These are phyloP conservation scores for Calypte anna DNA, from an alignment of 2,113 vertebrate species.

Conservation along the genomic window DNA sequence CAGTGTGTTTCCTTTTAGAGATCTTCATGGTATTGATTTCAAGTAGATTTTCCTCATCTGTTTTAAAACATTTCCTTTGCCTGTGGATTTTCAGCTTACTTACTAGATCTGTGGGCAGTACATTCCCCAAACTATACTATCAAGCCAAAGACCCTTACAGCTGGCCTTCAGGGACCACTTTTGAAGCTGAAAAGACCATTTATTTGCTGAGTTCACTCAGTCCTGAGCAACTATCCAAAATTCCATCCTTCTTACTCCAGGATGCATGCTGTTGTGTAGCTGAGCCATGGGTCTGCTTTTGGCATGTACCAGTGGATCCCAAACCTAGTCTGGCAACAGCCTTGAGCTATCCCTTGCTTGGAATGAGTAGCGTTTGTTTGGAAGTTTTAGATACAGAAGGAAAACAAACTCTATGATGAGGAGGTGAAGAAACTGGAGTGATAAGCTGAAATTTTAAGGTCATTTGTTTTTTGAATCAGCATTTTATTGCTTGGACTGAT, in stretches of 20 bases:
- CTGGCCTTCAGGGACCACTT: conserved; percentile 24
- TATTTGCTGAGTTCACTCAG: not conserved
- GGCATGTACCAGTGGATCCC: not conserved
- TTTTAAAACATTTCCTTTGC: conserved; percentile 45
- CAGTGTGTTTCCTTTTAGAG: conserved; percentile 39
- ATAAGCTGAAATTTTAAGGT: not conserved
- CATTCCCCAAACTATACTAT: not conserved
- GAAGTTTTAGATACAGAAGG: not conserved
- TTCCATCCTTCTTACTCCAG: not conserved
- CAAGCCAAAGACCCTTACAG: not conserved
- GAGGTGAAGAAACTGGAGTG: not conserved
- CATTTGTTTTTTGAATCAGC: not conserved
- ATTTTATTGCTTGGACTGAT: not conserved
- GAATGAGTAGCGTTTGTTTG: not conserved
- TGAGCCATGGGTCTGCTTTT: not conserved
- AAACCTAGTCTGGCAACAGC: not conserved
- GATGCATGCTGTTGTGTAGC: not conserved
- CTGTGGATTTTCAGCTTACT: conserved; percentile 47
- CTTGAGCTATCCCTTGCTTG: not conserved
- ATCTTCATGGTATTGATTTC: conserved; percentile 7
- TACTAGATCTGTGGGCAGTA: not conserved
- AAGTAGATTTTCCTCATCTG: conserved; percentile 39
- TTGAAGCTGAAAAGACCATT: conserved; percentile 2
- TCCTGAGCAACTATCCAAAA: not conserved
- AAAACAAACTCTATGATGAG: not conserved